Evolutionary conservation across 2,888 invertebrate genomes (phyloP), one percentile per base, ranked within the genome.

Genomic region (Girardia tigrina): DNA sequence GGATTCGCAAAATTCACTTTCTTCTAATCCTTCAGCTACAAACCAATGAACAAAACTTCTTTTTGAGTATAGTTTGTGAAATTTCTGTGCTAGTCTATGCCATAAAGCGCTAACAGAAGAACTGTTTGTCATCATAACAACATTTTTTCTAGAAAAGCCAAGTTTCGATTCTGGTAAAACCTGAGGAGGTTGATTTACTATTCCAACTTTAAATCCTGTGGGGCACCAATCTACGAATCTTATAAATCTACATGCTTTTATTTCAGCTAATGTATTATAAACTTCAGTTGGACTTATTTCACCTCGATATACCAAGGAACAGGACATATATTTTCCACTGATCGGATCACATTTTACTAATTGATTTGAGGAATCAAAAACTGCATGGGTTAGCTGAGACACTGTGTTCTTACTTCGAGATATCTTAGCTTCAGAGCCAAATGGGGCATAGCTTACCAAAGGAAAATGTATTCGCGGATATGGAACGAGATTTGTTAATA

Each of bases 321-420:
- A 77, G 6, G 77, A 71, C 77, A 77, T 77, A 71, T 77, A 77
- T 27, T 76, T 76, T 8, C 29, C 26, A 16, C 71, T 42, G 1
- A n/a, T 26, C 8, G 73, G 73, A 26, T 76, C 74, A 14, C 91
- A 90, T 80, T 89, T 89, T 0, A 91, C 91, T 91, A 91, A 90
- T 86, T 91, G 91, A 84, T 90, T 90, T 79, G 89, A 89, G 81
- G 90, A 83, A 88, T 91, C 12, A 89, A 89, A 76, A 85, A 92
- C 93, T 20, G 91, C 90, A 82, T 91, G 91, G 82, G 93, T 93
- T 84, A 93, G 93, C 84, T 92, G 92, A 29, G 90, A 78, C 20
- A 71, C 75, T 6, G 77, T 75, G 26, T 26, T n/a, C 28, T 91
- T 91, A 85, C 92, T 92, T 20, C 76, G 76, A 42, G 76, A 72